These are phyloP conservation scores for Calephelis nemesis DNA, from an alignment of 1,140 invertebrate genomes.

Conservation along the genomic window DNA sequence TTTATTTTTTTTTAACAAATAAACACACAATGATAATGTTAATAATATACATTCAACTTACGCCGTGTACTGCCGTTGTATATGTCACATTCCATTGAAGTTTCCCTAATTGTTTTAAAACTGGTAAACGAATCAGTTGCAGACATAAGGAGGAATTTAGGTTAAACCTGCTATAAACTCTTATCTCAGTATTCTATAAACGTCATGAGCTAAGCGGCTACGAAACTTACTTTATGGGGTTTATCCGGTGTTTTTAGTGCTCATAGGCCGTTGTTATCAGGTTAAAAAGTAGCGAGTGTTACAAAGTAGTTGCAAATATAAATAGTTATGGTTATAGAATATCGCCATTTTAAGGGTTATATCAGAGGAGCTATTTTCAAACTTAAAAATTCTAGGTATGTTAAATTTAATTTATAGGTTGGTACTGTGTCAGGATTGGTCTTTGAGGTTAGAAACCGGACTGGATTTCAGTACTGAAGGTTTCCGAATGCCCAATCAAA, in stretches of 20 bases:
- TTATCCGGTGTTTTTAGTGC: slow-evolving; percentile 22
- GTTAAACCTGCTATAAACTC: slow-evolving; percentile 60
- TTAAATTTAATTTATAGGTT: not conserved
- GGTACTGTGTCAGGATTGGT: too few relatives aligned
- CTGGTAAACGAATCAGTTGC: slow-evolving; percentile 16
- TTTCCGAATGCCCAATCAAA: too few relatives aligned
- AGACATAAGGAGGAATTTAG: slow-evolving; percentile 36
- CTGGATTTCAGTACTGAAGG: too few relatives aligned
- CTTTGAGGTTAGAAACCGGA: too few relatives aligned
- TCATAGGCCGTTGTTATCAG: slow-evolving; percentile 20
- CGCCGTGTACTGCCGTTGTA: not conserved
- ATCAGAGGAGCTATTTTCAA: not conserved
- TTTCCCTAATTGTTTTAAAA: slow-evolving; percentile 8
- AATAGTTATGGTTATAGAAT: not conserved
- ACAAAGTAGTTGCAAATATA: slow-evolving; percentile 1
- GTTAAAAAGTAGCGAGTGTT: slow-evolving; percentile 17
- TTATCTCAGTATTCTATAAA: slow-evolving; percentile 45
- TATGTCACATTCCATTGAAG: slow-evolving; percentile 23
- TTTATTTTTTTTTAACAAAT: too few relatives aligned
- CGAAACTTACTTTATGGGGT: slow-evolving; percentile 25
- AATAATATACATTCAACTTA: not conserved
- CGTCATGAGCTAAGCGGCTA: slow-evolving; percentile 14
- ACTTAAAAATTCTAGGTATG: not conserved
- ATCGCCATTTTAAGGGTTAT: not conserved
- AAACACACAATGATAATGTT: not conserved